Evolutionary conservation across 2,113 vertebrate species (phyloP), one percentile per base, ranked within the genome.

Genomic region (Bubalus kerabau): DNA sequence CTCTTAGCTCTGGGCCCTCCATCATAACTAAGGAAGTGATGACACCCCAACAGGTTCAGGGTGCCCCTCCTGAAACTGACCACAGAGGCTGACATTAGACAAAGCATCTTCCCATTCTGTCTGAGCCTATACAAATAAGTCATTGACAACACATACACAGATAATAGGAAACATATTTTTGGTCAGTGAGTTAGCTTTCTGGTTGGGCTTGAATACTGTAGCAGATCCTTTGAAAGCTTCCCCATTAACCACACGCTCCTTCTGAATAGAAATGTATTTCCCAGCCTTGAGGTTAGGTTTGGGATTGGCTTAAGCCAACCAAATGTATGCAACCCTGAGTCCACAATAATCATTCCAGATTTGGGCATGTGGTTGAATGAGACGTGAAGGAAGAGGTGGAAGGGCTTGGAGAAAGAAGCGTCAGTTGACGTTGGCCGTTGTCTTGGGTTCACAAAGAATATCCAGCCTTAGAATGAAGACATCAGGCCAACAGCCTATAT

Each of bases 91-190:
- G 0, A 2, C 32, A 91, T 78, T 54, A 87, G 92, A 96, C 30
- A 90, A 71, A 91, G 94, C 30, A 88, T 54, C 90, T 91, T 83
- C 64, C 87, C 52, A 19, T 46, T 46, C 87, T 1, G 2, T 87
- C 87, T 64, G 62, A 80, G 14, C 48, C 74, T 30, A 32, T 36
- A 48, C 80, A n/a, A 48, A 84, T 36, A 87, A 81, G 67, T 82
- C 62, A 90, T 92, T 94, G 96, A 87, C 83, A 93, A 76, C 43
- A 95, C 52, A 62, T 13, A 71, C 28, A 16, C 1, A 40, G 90
- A 95, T 95, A 94, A 97, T 67, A 74, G 62, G 62, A 96, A 97
- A 90, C 97, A 98, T 15, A 52, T 80, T 94, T 95, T 64, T 95
- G 95, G 95, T 92, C 24, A 50, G 32, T 46, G 24, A 64, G 6